Evolutionary conservation across 1,140 invertebrate species (phyloP).

Genomic region (Rhizoglyphus robini): DNA sequence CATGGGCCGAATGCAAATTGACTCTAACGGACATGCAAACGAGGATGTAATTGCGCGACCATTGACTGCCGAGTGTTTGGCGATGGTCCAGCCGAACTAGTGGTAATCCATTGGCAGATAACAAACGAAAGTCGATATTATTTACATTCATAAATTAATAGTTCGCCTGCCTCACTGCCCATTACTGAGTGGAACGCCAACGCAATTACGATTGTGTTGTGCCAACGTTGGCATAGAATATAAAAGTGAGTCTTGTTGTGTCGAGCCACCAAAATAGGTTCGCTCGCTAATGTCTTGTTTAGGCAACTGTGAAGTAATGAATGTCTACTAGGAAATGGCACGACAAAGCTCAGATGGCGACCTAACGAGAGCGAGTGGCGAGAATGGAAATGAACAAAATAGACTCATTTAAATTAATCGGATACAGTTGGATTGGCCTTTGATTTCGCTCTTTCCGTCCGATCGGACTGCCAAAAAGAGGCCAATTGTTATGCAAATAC

Average conservation of each 20-base stretch:
- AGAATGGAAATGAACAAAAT: constrained; percentile 2
- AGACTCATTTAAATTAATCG: background rate
- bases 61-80: background rate
- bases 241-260: no score
- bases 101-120: background rate
- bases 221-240: no score
- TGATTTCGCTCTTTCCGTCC: no score
- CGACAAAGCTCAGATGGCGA: no score
- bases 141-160: constrained; percentile 15
- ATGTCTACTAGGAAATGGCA: background rate
- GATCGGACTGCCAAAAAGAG: background rate
- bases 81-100: no score
- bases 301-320: no score
- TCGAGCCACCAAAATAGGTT: background rate
- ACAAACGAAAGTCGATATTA: background rate
- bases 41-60: background rate
- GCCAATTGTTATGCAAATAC: constrained; percentile 12
- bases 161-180: background rate
- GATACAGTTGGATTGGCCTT: background rate
- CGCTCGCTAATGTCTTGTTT: constrained; percentile 5
- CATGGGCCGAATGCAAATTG: background rate
- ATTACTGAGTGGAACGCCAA: background rate
- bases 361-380: background rate
- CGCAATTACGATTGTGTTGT: no score
- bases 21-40: background rate